phyloP scores from a whole-genome alignment of 2,888 invertebrate species.

The Volucella inflata region DNA sequence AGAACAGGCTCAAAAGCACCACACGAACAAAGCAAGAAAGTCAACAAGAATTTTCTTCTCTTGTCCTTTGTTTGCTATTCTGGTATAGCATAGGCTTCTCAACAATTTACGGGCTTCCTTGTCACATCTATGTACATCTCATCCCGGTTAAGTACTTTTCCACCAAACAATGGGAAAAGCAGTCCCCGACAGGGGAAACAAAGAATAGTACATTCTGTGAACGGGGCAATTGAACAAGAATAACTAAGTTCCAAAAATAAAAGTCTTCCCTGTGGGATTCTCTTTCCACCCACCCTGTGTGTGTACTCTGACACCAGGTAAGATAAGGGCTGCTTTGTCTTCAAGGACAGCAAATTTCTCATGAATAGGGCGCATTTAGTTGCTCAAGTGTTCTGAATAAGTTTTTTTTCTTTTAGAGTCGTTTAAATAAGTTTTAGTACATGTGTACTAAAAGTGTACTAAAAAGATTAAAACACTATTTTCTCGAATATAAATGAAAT shows the following conservation, averaged over 20 bases:
- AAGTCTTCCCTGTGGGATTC: slow-evolving; percentile 13
- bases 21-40: slow-evolving; percentile 15
- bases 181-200: background rate
- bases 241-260: slow-evolving; percentile 54
- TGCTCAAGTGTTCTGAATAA: too few relatives aligned
- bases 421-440: too few relatives aligned
- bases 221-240: slow-evolving; percentile 59
- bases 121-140: background rate
- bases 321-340: background rate
- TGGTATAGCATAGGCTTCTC: slow-evolving; percentile 9
- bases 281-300: too few relatives aligned
- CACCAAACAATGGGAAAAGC: slow-evolving; percentile 31
- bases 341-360: too few relatives aligned
- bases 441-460: too few relatives aligned
- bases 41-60: slow-evolving; percentile 5
- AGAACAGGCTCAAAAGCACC: slow-evolving; percentile 15
- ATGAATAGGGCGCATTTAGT: too few relatives aligned
- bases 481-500: too few relatives aligned
- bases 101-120: slow-evolving; percentile 5
- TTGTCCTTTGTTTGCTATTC: slow-evolving; percentile 31
- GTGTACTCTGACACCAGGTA: slow-evolving; percentile 36
- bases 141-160: slow-evolving; percentile 14
- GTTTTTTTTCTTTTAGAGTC: too few relatives aligned
- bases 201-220: slow-evolving; percentile 24
- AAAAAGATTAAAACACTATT: too few relatives aligned